Conservation (phyloP, 2,888 invertebrate species). For the Caenorhabditis drosophilae region DNA sequence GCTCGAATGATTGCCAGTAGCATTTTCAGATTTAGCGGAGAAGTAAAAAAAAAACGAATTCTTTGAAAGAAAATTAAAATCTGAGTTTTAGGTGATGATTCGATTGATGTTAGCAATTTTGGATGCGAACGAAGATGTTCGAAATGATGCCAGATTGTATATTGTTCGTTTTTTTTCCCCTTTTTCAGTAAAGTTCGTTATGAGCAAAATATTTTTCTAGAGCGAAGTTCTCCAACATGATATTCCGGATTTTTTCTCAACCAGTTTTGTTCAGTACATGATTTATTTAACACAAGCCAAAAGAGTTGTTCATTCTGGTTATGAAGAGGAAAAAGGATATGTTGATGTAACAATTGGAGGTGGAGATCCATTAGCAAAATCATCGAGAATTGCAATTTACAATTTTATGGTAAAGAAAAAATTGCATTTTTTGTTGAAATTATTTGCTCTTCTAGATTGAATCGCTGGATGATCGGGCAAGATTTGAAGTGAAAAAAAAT, state of each 20-base stretch:
- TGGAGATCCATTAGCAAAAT: conserved; percentile 18
- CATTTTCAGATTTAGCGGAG: conserved; percentile 32
- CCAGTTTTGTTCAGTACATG: conserved; percentile 34
- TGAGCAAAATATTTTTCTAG: conserved; percentile 2
- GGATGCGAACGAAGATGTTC: conserved; percentile 30
- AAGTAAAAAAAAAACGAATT: conserved; percentile 6
- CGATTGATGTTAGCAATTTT: conserved; percentile 32
- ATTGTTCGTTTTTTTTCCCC: conserved; percentile 10
- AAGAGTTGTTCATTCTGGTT: conserved; percentile 6
- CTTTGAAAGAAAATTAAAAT: not conserved
- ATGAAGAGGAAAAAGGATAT: conserved; percentile 16
- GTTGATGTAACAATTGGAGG: conserved; percentile 27
- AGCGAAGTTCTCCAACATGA: conserved; percentile 32
- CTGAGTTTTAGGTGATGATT: conserved; percentile 23
- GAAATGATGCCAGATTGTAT: conserved; percentile 28
- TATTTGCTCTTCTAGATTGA: conserved; percentile 12
- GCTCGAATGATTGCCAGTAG: conserved; percentile 24
- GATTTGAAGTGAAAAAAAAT: conserved; percentile 28
- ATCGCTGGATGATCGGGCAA: conserved; percentile 19
- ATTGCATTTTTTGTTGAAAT: not conserved
- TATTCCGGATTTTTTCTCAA: conserved; percentile 18
- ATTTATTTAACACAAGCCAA: conserved; percentile 30
- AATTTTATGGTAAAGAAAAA: conserved; percentile 21
- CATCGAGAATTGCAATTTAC: conserved; percentile 35
- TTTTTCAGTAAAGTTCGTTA: not conserved